Evolutionary conservation across 2,797 vertebrate species (phyloP).

Genomic region (Cheirogaleus major): DNA sequence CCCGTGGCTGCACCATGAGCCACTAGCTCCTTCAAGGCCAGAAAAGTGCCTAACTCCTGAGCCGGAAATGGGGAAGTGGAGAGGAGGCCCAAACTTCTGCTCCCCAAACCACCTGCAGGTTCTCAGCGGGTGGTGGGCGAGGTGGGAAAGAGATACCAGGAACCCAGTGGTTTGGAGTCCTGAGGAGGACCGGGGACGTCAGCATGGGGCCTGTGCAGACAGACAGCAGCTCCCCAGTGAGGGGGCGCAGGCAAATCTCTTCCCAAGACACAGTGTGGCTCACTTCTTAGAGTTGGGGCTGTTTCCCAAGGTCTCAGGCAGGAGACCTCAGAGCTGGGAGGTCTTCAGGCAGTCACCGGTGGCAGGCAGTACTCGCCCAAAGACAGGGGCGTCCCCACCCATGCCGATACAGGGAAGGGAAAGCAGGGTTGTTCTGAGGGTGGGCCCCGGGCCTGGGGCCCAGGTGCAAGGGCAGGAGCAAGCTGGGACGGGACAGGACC

Average conservation of each 20-base stretch:
- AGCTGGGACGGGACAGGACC: neutral
- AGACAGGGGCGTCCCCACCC: neutral
- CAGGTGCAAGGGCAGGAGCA: neutral
- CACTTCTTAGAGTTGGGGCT: neutral
- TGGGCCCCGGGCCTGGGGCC: neutral
- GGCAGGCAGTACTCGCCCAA: neutral
- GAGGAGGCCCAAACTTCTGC: neutral
- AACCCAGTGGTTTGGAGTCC: neutral
- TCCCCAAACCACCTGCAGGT: neutral
- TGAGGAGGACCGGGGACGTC: neutral
- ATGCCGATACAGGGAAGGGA: neutral
- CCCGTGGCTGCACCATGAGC: neutral
- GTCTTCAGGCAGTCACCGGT: neutral
- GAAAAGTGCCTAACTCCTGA: neutral
- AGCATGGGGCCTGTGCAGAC: neutral
- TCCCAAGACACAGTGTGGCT: fast-evolving
- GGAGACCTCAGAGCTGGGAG: neutral
- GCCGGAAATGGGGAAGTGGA: neutral
- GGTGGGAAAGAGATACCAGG: neutral
- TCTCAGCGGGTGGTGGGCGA: no score
- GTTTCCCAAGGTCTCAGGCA: fast-evolving
- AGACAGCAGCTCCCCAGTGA: neutral
- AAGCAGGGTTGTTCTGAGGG: neutral
- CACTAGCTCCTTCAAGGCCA: neutral
- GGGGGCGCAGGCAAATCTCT: neutral